Conservation (phyloP, 2,888 invertebrate genomes). For the Ceraclea dissimilis region DNA sequence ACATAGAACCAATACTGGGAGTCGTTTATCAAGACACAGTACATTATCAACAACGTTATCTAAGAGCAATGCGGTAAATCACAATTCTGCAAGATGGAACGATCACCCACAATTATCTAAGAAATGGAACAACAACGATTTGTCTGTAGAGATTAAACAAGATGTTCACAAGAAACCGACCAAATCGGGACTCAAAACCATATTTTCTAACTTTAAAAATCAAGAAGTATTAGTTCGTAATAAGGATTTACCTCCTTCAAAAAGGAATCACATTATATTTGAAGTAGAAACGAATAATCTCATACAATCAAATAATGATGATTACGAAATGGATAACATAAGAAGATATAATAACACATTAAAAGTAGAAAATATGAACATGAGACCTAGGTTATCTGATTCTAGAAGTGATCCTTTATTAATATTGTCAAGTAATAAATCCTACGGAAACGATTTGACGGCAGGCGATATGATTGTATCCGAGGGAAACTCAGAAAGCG, state of each 20-base stretch:
- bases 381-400: slow-evolving; percentile 13
- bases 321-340: slow-evolving; percentile 18
- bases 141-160: not conserved
- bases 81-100: slow-evolving; percentile 7
- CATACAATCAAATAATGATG: slow-evolving; percentile 16
- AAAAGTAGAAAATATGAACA: slow-evolving; percentile 7
- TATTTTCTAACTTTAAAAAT: slow-evolving; percentile 16
- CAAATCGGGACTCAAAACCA: slow-evolving; percentile 11
- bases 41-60: slow-evolving; percentile 17
- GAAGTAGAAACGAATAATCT: slow-evolving; percentile 22
- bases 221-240: slow-evolving; percentile 4
- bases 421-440: slow-evolving; percentile 5
- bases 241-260: slow-evolving; percentile 7
- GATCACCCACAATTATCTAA: slow-evolving; percentile 7
- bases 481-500: not conserved
- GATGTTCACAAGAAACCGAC: slow-evolving; percentile 3
- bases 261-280: slow-evolving; percentile 18
- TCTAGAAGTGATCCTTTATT: slow-evolving; percentile 17
- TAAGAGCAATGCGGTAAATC: slow-evolving; percentile 18
- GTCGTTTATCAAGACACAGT: slow-evolving; percentile 19
- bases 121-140: slow-evolving; percentile 17
- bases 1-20: slow-evolving; percentile 17
- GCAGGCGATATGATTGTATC: not conserved
- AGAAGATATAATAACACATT: slow-evolving; percentile 13
- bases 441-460: not conserved